Evolutionary conservation across 2,113 vertebrate genomes (phyloP).

Genomic region (Nerophis ophidion): DNA sequence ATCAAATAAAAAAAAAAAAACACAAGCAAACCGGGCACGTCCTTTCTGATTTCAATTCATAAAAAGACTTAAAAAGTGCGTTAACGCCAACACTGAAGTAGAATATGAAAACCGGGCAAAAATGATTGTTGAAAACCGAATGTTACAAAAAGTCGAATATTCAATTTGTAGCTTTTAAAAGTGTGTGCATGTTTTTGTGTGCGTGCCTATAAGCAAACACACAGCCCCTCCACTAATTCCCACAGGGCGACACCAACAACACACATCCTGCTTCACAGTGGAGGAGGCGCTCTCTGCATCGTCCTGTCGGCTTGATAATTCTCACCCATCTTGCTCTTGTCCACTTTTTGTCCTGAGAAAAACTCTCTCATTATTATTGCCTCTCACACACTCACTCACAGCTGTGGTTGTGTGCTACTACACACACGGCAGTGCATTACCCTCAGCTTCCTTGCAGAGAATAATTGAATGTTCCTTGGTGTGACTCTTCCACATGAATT

Average conservation of each 20-base stretch:
- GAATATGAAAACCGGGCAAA: too few relatives aligned
- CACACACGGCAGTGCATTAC: conserved; percentile 16
- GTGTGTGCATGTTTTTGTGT: conserved; percentile 2
- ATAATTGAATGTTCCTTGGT: conserved; percentile 18
- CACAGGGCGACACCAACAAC: conserved; percentile 44
- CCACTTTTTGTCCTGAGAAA: conserved; percentile 23
- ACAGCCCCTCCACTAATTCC: conserved; percentile 28
- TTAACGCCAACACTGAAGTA: too few relatives aligned
- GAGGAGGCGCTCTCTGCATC: conserved; percentile 17
- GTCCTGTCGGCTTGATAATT: conserved; percentile 34
- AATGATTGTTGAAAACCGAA: too few relatives aligned
- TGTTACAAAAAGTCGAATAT: too few relatives aligned
- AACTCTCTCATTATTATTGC: background rate
- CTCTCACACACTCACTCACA: conserved; percentile 6
- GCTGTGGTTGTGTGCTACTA: background rate
- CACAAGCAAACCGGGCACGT: too few relatives aligned
- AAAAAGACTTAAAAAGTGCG: too few relatives aligned
- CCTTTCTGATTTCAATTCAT: too few relatives aligned
- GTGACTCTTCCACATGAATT: conserved; percentile 28
- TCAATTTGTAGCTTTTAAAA: too few relatives aligned
- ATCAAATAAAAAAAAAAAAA: too few relatives aligned
- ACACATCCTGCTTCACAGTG: conserved; percentile 49
- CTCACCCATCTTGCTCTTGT: conserved; percentile 20
- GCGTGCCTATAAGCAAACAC: conserved; percentile 28
- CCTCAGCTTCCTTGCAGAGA: conserved; percentile 22